Evolutionary conservation across 1,140 invertebrate species (phyloP).

Genomic region (Stegodyphus mimosarum): DNA sequence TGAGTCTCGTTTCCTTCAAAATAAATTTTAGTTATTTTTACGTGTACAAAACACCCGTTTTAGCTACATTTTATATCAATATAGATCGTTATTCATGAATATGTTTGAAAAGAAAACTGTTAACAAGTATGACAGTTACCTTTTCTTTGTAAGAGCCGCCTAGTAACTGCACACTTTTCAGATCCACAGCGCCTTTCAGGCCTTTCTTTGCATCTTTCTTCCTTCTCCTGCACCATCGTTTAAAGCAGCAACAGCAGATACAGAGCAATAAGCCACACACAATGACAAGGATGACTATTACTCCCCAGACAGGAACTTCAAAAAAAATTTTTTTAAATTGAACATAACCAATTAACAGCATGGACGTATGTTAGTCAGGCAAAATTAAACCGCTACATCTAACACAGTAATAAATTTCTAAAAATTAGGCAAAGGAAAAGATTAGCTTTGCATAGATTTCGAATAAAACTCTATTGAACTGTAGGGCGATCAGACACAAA

Average conservation of each 20-base stretch:
- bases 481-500: too few species aligned
- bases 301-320: slow-evolving; percentile 75
- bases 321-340: neutral
- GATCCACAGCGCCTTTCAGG: slow-evolving; percentile 90
- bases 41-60: too few species aligned
- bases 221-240: slow-evolving; percentile 92
- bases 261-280: slow-evolving; percentile 83
- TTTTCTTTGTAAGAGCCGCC: slow-evolving; percentile 98
- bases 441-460: neutral
- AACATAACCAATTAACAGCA: neutral
- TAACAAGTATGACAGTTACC: slow-evolving; percentile 72
- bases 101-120: neutral
- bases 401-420: neutral
- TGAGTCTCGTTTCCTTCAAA: too few species aligned
- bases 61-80: too few species aligned
- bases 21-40: too few species aligned
- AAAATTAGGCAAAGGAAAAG: neutral
- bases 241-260: slow-evolving; percentile 92
- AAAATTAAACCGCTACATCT: neutral
- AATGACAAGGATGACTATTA: slow-evolving; percentile 77
- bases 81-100: too few species aligned
- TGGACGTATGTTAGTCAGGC: neutral
- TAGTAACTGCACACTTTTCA: slow-evolving; percentile 94
- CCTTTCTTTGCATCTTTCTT: slow-evolving; percentile 97
- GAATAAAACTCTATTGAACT: neutral